Percentiles rank a stretch among this genome's conserved stretches.
These are phyloP conservation scores for Pipistrellus kuhlii DNA, from an alignment of 2,797 vertebrate genomes.

Conservation along the genomic window DNA sequence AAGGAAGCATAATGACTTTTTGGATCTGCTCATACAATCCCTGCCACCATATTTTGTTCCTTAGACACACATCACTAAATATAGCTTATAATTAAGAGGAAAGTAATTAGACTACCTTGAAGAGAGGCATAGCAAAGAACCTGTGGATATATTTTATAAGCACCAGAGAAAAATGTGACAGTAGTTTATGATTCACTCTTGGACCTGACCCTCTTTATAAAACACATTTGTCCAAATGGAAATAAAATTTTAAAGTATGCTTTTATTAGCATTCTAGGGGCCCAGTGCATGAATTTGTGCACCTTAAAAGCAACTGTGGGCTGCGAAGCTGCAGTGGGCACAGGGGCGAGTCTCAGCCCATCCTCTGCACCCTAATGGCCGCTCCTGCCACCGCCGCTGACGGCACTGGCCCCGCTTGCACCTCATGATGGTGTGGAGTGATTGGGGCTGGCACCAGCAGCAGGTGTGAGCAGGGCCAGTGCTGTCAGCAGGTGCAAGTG, in stretches of 20 bases:
- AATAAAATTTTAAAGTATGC: background rate
- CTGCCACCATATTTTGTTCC: background rate
- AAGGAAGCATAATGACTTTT: background rate
- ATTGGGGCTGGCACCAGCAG: too few relatives aligned
- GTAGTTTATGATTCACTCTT: constrained; percentile 32
- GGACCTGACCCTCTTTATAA: background rate
- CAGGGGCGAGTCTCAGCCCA: too few relatives aligned
- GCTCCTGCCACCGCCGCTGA: too few relatives aligned
- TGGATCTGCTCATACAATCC: background rate
- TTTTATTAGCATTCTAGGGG: constrained; percentile 31
- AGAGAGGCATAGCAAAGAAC: background rate
- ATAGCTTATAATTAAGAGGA: background rate
- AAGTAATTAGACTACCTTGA: background rate
- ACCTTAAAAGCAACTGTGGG: too few relatives aligned
- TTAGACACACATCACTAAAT: background rate
- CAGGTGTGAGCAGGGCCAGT: too few relatives aligned
- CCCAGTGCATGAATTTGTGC: too few relatives aligned
- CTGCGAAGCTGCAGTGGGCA: too few relatives aligned
- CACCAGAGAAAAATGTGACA: background rate
- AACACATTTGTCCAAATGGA: constrained; percentile 18
- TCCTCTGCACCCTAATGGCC: too few relatives aligned
- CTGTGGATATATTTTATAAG: background rate
- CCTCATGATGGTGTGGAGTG: too few relatives aligned
- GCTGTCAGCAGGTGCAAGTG: too few relatives aligned
- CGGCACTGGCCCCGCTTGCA: too few relatives aligned